phyloP scores from a whole-genome alignment of 64 coral and sea anemone genomes.

The Stichodactyla mertensii region DNA sequence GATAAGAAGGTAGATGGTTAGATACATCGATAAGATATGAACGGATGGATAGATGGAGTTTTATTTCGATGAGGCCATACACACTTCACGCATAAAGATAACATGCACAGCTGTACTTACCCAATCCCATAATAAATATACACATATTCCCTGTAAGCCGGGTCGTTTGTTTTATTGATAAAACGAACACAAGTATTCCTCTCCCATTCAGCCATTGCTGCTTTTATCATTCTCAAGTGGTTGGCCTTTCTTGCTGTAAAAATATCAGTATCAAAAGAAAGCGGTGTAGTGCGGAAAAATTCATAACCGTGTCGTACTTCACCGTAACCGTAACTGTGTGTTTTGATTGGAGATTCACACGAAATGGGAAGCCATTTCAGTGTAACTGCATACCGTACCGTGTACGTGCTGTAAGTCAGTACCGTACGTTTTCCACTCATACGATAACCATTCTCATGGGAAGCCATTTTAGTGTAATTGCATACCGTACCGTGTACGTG shows the following conservation, averaged over 20 bases:
- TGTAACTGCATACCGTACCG: too few species aligned
- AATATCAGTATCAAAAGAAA: neutral
- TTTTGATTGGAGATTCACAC: too few species aligned
- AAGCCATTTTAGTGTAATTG: too few species aligned
- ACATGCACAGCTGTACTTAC: neutral
- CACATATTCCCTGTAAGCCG: neutral
- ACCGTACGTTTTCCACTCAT: too few species aligned
- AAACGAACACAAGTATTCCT: slow-evolving; percentile 13
- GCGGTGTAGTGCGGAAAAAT: neutral
- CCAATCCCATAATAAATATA: slow-evolving; percentile 14
- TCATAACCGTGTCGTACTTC: neutral
- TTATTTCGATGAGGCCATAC: too few species aligned
- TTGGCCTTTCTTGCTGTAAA: neutral
- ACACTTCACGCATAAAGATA: too few species aligned
- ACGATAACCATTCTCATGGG: too few species aligned
- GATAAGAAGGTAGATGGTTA: neutral
- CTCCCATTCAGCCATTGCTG: slow-evolving; percentile 27
- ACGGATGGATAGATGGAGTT: too few species aligned
- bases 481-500: too few species aligned
- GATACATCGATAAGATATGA: neutral
- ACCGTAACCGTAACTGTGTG: too few species aligned
- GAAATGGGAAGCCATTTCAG: too few species aligned
- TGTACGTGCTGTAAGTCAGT: too few species aligned
- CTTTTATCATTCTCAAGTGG: slow-evolving; percentile 18
- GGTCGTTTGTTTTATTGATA: neutral